phyloP scores from a whole-genome alignment of 2,113 vertebrate species.

The Holacanthus passer region DNA sequence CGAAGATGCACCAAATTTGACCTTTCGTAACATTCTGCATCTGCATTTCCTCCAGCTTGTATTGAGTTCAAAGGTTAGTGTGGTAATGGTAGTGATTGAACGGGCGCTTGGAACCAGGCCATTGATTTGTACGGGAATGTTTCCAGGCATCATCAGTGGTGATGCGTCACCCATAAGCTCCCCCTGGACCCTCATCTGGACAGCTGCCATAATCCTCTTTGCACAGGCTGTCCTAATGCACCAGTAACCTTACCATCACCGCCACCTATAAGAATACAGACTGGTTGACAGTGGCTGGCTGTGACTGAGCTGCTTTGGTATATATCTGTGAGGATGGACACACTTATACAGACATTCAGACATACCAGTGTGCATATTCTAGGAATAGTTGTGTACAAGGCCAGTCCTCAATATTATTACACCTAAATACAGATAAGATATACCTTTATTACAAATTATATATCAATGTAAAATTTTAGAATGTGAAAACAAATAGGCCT shows the following conservation, averaged over 20 bases:
- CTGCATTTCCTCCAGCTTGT: slow-evolving; percentile 5
- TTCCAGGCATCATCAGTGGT: slow-evolving; percentile 75
- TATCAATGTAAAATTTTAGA: not conserved
- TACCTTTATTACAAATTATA: no score
- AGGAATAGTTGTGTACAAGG: not conserved
- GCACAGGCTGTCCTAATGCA: slow-evolving; percentile 69
- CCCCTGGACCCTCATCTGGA: slow-evolving; percentile 66
- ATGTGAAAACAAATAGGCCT: not conserved
- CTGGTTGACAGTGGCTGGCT: slow-evolving; percentile 4
- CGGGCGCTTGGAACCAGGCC: slow-evolving; percentile 38
- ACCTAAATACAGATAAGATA: not conserved
- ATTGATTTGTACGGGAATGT: slow-evolving; percentile 73
- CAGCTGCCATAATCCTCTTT: slow-evolving; percentile 79
- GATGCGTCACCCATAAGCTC: slow-evolving; percentile 57
- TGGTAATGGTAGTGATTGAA: slow-evolving; percentile 54
- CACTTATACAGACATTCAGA: not conserved
- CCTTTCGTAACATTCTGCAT: not conserved
- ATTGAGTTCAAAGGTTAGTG: slow-evolving; percentile 52
- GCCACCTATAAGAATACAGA: slow-evolving; percentile 41
- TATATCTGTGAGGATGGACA: not conserved
- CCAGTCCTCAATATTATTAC: not conserved
- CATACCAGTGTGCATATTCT: not conserved
- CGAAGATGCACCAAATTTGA: not conserved
- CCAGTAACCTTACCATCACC: slow-evolving; percentile 50
- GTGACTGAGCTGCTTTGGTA: not conserved